Evolutionary conservation across 2,113 vertebrate genomes (phyloP).

Genomic region (Mirza zaza): DNA sequence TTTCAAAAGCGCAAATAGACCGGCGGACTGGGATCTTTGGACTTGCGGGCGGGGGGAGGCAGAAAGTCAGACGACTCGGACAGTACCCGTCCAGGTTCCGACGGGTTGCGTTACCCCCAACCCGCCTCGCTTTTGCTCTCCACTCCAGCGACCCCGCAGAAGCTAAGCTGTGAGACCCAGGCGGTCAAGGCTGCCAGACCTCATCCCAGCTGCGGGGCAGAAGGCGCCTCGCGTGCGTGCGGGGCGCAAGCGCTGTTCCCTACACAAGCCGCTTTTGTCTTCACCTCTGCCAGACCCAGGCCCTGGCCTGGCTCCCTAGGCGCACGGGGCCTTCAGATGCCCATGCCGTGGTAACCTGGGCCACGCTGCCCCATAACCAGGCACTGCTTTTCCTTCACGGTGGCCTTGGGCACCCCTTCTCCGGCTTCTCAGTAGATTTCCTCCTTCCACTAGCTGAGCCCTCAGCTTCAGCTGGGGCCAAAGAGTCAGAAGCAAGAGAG

Average conservation of each 20-base stretch:
- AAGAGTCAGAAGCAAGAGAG: background rate
- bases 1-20: conserved; percentile 64
- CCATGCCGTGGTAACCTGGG: background rate
- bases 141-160: too few species aligned
- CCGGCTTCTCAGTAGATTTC: background rate
- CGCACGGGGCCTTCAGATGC: background rate
- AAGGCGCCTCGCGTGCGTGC: background rate
- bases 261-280: background rate
- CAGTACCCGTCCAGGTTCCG: fast-evolving
- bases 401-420: background rate
- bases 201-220: background rate
- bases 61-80: fast-evolving
- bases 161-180: background rate
- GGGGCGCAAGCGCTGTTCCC: too few species aligned
- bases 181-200: fast-evolving
- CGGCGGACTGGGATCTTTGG: background rate
- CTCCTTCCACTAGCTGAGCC: background rate
- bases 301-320: too few species aligned
- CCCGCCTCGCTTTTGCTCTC: background rate
- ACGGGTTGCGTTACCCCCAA: background rate
- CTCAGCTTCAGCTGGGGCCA: background rate
- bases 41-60: too few species aligned
- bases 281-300: background rate
- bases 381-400: background rate
- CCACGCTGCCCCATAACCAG: fast-evolving